phyloP scores from a whole-genome alignment of 2,888 invertebrate species.

The Fragum fragum region DNA sequence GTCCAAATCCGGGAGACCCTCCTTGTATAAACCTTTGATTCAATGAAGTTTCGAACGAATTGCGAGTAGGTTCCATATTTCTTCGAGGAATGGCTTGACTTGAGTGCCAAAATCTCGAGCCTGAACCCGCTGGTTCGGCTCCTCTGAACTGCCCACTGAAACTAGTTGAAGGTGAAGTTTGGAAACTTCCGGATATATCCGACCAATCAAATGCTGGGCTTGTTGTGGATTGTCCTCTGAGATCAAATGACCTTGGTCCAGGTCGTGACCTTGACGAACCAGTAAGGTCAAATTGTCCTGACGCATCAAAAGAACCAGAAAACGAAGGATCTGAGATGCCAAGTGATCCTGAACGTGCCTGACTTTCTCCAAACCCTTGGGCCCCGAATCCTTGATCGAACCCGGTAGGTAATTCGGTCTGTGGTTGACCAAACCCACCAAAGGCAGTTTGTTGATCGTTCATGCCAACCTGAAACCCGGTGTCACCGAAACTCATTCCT shows the following conservation, averaged over 20 bases:
- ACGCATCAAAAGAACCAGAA: neutral
- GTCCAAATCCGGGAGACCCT: neutral
- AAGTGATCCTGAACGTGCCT: neutral
- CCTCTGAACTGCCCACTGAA: neutral
- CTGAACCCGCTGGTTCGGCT: neutral
- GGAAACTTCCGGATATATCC: neutral
- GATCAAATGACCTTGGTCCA: conserved; percentile 1
- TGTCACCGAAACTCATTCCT: neutral
- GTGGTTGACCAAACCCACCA: neutral
- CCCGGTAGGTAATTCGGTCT: neutral
- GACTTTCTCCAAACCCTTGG: neutral
- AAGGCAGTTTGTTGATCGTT: neutral
- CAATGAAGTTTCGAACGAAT: neutral
- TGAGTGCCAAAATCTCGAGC: neutral
- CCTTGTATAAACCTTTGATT: conserved; percentile 17
- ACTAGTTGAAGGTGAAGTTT: neutral
- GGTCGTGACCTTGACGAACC: neutral
- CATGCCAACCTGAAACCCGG: neutral
- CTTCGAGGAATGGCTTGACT: neutral
- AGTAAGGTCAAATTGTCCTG: neutral
- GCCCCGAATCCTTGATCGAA: neutral
- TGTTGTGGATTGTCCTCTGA: neutral
- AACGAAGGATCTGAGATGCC: neutral
- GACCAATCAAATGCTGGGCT: neutral
- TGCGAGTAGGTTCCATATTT: neutral